phyloP scores from a whole-genome alignment of 2,888 invertebrate genomes.

The Andrena hattorfiana region DNA sequence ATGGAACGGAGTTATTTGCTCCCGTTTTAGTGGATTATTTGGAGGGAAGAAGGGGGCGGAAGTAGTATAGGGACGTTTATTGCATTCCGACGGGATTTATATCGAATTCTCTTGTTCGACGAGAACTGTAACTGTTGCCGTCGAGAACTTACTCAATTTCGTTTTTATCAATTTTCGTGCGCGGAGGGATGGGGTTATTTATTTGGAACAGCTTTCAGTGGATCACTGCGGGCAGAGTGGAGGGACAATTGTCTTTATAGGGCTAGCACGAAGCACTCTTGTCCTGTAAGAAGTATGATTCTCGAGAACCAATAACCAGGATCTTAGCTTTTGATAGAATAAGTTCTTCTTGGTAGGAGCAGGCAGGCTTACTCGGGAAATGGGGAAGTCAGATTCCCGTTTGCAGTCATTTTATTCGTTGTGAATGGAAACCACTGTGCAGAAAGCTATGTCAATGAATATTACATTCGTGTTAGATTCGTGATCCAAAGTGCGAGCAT shows the following conservation, averaged over 20 bases:
- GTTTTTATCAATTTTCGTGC: not conserved
- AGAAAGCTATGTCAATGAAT: too few species aligned
- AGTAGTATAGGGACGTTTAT: not conserved
- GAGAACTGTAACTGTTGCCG: not conserved
- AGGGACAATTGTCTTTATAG: not conserved
- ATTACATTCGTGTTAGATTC: too few species aligned
- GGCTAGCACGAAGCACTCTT: not conserved
- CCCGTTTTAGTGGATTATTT: not conserved
- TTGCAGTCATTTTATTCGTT: too few species aligned
- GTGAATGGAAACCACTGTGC: too few species aligned
- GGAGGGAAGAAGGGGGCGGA: not conserved
- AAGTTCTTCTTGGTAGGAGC: too few species aligned
- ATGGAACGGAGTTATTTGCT: slow-evolving; percentile 19
- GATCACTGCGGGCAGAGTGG: not conserved
- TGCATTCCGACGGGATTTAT: not conserved
- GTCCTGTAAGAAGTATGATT: too few species aligned
- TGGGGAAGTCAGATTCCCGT: too few species aligned
- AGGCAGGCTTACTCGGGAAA: too few species aligned
- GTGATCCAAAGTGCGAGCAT: too few species aligned
- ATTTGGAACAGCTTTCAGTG: not conserved
- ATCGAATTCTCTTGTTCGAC: not conserved
- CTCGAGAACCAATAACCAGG: too few species aligned
- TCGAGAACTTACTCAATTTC: not conserved
- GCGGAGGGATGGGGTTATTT: not conserved
- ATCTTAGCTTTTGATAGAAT: too few species aligned